These are phyloP conservation scores for Sorex araneus DNA, from an alignment of 2,113 vertebrate species.

Conservation along the genomic window DNA sequence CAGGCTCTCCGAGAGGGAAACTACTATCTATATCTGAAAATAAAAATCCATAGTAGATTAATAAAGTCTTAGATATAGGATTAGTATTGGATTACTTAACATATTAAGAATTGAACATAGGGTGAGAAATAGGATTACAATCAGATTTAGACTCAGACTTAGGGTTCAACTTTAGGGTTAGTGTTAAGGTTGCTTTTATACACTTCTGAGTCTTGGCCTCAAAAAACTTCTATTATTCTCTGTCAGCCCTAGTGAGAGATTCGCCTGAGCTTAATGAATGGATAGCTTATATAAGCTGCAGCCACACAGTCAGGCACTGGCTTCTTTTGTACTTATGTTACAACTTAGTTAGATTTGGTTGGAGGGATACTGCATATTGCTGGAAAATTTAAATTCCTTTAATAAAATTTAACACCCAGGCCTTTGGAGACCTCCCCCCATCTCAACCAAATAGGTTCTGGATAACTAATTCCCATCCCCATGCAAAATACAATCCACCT, in stretches of 20 bases:
- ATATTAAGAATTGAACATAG: too few species aligned
- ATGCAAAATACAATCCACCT: background rate
- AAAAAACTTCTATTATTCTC: background rate
- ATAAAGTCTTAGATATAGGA: background rate
- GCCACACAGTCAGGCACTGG: background rate
- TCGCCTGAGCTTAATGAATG: background rate
- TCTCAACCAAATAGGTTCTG: background rate
- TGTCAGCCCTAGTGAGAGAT: background rate
- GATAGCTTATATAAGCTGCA: background rate
- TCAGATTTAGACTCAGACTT: background rate
- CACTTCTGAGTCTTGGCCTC: background rate
- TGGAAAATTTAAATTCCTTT: constrained; percentile 13
- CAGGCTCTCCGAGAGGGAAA: too few species aligned
- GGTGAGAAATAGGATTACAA: too few species aligned
- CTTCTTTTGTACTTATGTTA: background rate
- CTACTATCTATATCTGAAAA: background rate
- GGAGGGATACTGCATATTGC: background rate
- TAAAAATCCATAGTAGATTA: background rate
- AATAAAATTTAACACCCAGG: background rate
- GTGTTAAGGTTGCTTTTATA: background rate
- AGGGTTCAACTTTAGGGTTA: too few species aligned
- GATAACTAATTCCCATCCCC: background rate
- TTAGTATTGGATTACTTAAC: too few species aligned
- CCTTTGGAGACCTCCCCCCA: background rate
- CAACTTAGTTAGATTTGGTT: background rate